These are phyloP conservation scores for Montipora cactus DNA, from an alignment of 64 coral and sea anemone genomes.

Conservation along the genomic window DNA sequence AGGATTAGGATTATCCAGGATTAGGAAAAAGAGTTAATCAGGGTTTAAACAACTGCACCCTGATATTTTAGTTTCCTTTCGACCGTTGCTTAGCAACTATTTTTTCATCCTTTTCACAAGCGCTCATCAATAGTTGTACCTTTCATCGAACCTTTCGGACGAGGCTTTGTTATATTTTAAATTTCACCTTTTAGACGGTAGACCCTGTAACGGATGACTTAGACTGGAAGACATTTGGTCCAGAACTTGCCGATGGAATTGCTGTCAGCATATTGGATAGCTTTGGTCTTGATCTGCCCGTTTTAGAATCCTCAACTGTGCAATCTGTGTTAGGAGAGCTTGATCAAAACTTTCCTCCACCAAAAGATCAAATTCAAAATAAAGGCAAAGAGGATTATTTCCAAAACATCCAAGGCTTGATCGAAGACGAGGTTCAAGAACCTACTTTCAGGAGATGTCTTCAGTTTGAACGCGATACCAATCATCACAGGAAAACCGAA, in stretches of 20 bases:
- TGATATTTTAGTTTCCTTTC: too few species aligned
- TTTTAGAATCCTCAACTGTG: neutral
- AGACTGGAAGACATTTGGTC: neutral
- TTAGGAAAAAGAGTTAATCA: too few species aligned
- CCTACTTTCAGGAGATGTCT: too few species aligned
- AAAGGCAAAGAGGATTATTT: neutral
- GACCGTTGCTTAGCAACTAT: too few species aligned
- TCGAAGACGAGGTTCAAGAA: neutral
- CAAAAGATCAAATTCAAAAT: neutral
- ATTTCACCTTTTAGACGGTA: neutral
- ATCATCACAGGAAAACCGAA: too few species aligned
- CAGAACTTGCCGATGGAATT: constrained; percentile 19
- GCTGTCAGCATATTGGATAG: constrained; percentile 43
- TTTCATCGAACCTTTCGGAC: too few species aligned
- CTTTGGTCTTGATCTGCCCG: constrained; percentile 4
- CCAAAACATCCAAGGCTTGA: neutral
- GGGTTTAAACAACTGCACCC: too few species aligned
- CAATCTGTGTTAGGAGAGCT: neutral
- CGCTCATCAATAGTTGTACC: too few species aligned
- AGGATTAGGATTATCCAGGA: too few species aligned
- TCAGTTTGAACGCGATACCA: too few species aligned
- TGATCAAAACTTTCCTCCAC: neutral
- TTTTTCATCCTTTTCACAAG: too few species aligned
- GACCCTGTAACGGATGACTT: constrained; percentile 41
- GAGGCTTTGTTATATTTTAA: too few species aligned